Conservation (phyloP, 2,113 vertebrate genomes). For the Oryzias javanicus region DNA sequence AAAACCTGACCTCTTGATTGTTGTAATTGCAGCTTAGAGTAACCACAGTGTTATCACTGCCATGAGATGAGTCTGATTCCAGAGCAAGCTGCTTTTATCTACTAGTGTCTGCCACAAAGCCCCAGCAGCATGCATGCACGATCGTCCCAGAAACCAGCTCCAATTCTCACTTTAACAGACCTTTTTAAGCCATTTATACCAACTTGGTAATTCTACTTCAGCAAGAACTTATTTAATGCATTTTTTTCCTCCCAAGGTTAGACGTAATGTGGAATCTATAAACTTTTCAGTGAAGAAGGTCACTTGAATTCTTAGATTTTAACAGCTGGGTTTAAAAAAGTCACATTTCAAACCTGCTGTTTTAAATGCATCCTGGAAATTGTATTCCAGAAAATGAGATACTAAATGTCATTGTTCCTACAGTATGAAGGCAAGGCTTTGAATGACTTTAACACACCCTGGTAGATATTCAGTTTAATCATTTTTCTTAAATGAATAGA, state of each 20-base stretch:
- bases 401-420: slow-evolving; percentile 49
- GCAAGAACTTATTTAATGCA: slow-evolving; percentile 64
- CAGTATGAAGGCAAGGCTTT: too few species aligned
- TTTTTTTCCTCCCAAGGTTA: slow-evolving; percentile 71
- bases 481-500: too few species aligned
- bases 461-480: too few species aligned
- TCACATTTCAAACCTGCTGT: slow-evolving; percentile 69
- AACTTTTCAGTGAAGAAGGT: slow-evolving; percentile 78
- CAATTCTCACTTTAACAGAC: slow-evolving; percentile 37
- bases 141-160: slow-evolving; percentile 11
- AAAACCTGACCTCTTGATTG: slow-evolving; percentile 53
- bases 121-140: background rate
- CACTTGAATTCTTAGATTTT: slow-evolving; percentile 83
- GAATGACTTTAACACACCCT: too few species aligned
- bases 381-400: slow-evolving; percentile 69
- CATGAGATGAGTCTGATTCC: slow-evolving; percentile 37
- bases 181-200: slow-evolving; percentile 52
- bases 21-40: slow-evolving; percentile 43
- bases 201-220: slow-evolving; percentile 58
- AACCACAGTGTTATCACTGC: slow-evolving; percentile 44
- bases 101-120: slow-evolving; percentile 24
- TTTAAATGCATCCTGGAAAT: slow-evolving; percentile 70
- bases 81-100: slow-evolving; percentile 38
- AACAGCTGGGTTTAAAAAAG: slow-evolving; percentile 75
- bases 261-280: slow-evolving; percentile 80